Base-by-base conservation (phyloP, 2,888 invertebrate species). In the Phyto melanocephala region DNA sequence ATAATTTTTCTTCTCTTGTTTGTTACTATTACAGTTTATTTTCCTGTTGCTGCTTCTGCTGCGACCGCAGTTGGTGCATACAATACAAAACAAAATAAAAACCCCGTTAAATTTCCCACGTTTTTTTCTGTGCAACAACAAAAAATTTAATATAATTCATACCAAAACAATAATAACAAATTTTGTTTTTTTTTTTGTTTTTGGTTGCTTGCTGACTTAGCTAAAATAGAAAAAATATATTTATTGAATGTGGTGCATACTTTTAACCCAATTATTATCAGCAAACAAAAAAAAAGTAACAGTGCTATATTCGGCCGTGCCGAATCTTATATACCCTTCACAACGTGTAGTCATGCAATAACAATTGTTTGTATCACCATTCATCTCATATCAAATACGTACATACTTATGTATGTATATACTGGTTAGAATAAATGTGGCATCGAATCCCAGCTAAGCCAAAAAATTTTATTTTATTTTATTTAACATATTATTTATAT, bases 91-190 rank as follows among this genome's bases (percentile, higher is more conserved):
- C 22, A 65, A 83, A 83, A n/a, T n/a, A n/a, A n/a, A 28, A 85
- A 85, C 85, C 87, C 83, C 83, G 87, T 84, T 85, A 84, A 84
- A 86, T 84, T 87, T 87, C 87, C 87, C 86, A 86, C 87, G 86
- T 70, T 83, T 54, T 79, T 74, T 54, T 47, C n/a, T 28, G n/a
- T n/a, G 40, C 54, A 74, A 62, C 17, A 54, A 67, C 13, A 11
- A 74, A 67, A 52, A 47, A 50, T n/a, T 2, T 37, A 52, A 60
- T 58, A 52, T 60, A 70, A 76, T 56, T 58, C 58, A 47, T 33
- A 54, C 15, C 58, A 72, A 80, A 63, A 77, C 54, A 58, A 37
- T 15, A n/a, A n/a, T n/a, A 71, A 71, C 56, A 62, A 35, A 42
- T 20, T 33, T 37, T n/a, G n/a, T 24, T 67, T 58, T 56, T 58